Conservation (phyloP, 2,797 vertebrate species). For the Sardinella longiceps region DNA sequence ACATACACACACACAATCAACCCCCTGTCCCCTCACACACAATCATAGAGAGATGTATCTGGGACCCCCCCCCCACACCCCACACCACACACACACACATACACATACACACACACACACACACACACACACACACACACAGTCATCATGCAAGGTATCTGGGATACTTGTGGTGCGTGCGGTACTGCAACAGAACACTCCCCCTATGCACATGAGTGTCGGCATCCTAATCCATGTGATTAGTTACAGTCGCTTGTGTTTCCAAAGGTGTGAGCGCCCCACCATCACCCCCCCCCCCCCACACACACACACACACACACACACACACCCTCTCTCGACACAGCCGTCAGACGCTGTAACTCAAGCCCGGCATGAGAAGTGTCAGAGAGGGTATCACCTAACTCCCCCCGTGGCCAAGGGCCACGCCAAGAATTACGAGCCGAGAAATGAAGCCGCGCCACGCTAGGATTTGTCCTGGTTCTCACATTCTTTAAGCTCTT, state of each 20-base stretch:
- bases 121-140: not conserved
- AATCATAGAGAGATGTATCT: too few species aligned
- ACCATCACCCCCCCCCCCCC: not conserved
- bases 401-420: constrained; percentile 35
- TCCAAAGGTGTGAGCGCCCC: constrained; percentile 65
- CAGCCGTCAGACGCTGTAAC: constrained; percentile 51
- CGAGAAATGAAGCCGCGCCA: not conserved
- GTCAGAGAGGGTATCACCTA: constrained; percentile 64
- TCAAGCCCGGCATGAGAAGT: constrained; percentile 58
- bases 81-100: too few species aligned
- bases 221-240: constrained; percentile 68
- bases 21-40: too few species aligned
- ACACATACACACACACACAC: not conserved
- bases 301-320: too few species aligned
- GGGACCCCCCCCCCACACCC: too few species aligned
- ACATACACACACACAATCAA: too few species aligned
- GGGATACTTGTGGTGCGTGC: not conserved
- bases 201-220: constrained; percentile 62
- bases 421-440: constrained; percentile 36
- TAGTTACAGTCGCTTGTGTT: constrained; percentile 72
- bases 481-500: not conserved
- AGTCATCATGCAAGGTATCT: not conserved
- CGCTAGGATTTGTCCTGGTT: not conserved
- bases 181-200: constrained; percentile 56
- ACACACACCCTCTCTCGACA: too few species aligned